Percentiles rank a stretch among this genome's conserved stretches.
Conservation (phyloP, 2,797 vertebrate genomes). For the Macrochelys suwanniensis region DNA sequence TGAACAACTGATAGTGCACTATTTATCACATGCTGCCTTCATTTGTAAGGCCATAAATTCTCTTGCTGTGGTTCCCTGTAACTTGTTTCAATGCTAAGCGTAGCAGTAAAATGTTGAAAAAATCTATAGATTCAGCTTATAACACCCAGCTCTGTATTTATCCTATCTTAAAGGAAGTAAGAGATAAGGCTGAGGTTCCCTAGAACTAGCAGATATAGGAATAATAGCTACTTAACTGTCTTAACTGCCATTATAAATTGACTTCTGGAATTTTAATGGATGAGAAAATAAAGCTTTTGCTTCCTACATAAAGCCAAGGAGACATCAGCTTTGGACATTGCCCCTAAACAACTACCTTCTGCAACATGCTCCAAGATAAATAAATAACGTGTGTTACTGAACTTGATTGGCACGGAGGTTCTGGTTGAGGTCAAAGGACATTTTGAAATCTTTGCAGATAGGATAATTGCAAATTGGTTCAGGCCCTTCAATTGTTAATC, state of each 20-base stretch:
- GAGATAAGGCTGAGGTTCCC: slow-evolving; percentile 46
- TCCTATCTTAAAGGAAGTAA: slow-evolving; percentile 58
- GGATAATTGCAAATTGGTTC: background rate
- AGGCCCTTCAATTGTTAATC: background rate
- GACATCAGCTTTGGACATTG: background rate
- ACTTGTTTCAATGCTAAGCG: slow-evolving; percentile 63
- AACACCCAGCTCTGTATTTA: slow-evolving; percentile 47
- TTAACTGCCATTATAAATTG: slow-evolving; percentile 58
- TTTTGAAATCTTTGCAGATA: background rate
- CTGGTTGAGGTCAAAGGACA: background rate
- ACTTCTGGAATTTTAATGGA: slow-evolving; percentile 63
- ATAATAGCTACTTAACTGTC: slow-evolving; percentile 67
- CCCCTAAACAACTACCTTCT: background rate
- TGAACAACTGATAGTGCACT: slow-evolving; percentile 52
- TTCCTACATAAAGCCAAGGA: slow-evolving; percentile 25
- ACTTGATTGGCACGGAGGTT: background rate
- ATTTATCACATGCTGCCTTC: slow-evolving; percentile 67
- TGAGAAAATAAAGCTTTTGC: slow-evolving; percentile 39
- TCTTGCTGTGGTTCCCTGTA: slow-evolving; percentile 36
- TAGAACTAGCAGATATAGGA: slow-evolving; percentile 42
- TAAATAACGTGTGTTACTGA: background rate
- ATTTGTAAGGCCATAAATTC: slow-evolving; percentile 71
- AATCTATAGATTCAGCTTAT: slow-evolving; percentile 56
- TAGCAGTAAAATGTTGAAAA: slow-evolving; percentile 46
- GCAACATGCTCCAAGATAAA: background rate